phyloP scores from a whole-genome alignment of 2,797 vertebrate genomes.

The Taenioides sp. region DNA sequence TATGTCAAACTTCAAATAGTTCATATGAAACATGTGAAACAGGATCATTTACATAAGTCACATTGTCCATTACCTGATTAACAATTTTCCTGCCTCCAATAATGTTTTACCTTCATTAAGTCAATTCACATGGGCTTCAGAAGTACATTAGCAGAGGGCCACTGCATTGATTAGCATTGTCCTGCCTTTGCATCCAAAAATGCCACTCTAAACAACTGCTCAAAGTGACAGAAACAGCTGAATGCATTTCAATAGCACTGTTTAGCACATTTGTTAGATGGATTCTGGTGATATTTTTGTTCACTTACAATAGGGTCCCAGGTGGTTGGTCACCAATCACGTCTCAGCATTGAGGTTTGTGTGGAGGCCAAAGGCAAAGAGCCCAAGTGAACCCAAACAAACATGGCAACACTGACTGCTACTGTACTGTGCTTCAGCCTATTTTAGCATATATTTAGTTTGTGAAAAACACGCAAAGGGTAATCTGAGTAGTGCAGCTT shows the following conservation, averaged over 20 bases:
- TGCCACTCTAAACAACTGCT: background rate
- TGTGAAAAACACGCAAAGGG: too few relatives aligned
- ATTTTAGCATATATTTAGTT: too few relatives aligned
- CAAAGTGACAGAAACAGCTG: background rate
- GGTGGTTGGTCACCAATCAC: too few relatives aligned
- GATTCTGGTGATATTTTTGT: too few relatives aligned
- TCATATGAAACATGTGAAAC: background rate
- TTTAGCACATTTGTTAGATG: background rate
- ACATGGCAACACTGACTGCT: too few relatives aligned
- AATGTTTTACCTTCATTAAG: conserved; percentile 4
- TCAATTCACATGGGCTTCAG: conserved; percentile 25
- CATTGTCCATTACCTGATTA: background rate
- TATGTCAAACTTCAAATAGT: conserved; percentile 1
- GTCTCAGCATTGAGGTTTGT: too few relatives aligned
- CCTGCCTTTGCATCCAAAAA: background rate
- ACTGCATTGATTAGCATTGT: conserved; percentile 30
- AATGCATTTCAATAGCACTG: background rate
- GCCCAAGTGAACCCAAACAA: too few relatives aligned
- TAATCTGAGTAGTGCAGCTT: too few relatives aligned
- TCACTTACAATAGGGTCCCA: too few relatives aligned
- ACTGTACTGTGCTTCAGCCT: too few relatives aligned
- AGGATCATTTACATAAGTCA: background rate
- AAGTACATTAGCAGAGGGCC: conserved; percentile 30
- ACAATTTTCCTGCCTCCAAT: too few relatives aligned
- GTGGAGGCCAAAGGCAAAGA: too few relatives aligned